phyloP scores from a whole-genome alignment of 2,797 vertebrate genomes.

The Liasis olivaceus region DNA sequence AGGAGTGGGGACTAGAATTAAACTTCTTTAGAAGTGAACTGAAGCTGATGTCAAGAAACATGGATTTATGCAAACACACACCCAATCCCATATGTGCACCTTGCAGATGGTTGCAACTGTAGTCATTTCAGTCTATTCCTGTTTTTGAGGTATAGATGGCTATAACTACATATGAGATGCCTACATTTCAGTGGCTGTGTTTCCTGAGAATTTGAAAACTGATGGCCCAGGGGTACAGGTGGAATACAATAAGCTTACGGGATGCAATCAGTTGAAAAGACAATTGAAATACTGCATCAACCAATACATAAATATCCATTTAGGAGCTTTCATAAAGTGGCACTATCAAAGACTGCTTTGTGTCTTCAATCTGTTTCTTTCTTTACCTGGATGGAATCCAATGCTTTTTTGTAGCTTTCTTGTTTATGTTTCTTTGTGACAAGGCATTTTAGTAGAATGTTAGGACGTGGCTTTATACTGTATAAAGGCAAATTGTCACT shows the following conservation, averaged over 20 bases:
- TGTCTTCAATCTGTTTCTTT: too few species aligned
- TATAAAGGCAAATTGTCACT: too few species aligned
- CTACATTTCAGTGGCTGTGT: too few species aligned
- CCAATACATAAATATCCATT: not conserved
- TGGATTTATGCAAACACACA: not conserved
- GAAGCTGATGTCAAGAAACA: not conserved
- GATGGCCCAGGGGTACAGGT: not conserved
- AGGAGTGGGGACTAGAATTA: not conserved
- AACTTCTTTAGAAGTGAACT: not conserved
- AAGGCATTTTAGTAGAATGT: too few species aligned
- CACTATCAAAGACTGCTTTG: not conserved
- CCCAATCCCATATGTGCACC: not conserved
- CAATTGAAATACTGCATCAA: not conserved
- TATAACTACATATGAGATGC: not conserved
- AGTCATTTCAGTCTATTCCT: not conserved
- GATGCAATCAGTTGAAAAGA: not conserved
- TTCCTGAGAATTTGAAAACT: not conserved
- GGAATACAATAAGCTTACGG: not conserved
- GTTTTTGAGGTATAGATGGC: not conserved
- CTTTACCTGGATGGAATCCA: too few species aligned
- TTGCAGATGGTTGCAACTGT: not conserved
- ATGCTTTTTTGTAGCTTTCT: too few species aligned
- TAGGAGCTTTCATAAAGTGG: not conserved
- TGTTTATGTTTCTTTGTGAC: too few species aligned
- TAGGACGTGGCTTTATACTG: too few species aligned